Conservation (phyloP, 2,797 vertebrate genomes). For the Scolopax bukidnonensis region DNA sequence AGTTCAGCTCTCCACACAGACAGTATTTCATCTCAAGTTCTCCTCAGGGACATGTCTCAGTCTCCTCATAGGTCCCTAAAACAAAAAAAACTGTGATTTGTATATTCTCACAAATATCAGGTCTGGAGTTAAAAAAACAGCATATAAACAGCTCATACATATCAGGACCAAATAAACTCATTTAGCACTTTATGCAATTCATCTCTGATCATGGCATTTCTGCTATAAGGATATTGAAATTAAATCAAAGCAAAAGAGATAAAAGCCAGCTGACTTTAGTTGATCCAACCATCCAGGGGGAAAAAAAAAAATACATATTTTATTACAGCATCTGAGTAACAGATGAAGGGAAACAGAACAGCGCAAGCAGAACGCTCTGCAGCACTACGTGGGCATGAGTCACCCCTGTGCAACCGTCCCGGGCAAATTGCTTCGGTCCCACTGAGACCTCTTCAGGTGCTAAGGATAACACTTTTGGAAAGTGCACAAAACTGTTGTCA, state of each 20-base stretch:
- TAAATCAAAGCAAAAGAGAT: conserved; percentile 50
- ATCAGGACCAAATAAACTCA: not conserved
- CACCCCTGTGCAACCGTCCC: not conserved
- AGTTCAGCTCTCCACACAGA: not conserved
- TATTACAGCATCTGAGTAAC: not conserved
- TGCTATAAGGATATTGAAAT: conserved; percentile 30
- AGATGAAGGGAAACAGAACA: not conserved
- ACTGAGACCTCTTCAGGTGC: not conserved
- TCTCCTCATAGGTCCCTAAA: not conserved
- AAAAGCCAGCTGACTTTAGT: conserved; percentile 15
- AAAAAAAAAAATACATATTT: not conserved
- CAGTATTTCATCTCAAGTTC: not conserved
- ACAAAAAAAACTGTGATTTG: not conserved
- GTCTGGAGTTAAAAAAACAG: not conserved
- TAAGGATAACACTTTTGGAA: not conserved
- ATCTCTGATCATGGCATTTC: conserved; percentile 24
- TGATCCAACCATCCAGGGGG: conserved; percentile 1
- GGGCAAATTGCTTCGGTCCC: not conserved
- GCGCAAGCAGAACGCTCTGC: not conserved
- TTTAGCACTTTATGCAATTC: not conserved
- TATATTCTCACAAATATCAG: not conserved
- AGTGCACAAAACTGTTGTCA: not conserved
- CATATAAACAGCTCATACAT: not conserved
- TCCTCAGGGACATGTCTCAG: not conserved
- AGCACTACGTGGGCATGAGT: not conserved